phyloP scores from a whole-genome alignment of 2,888 invertebrate genomes.

The Trissolcus brochymenae region DNA sequence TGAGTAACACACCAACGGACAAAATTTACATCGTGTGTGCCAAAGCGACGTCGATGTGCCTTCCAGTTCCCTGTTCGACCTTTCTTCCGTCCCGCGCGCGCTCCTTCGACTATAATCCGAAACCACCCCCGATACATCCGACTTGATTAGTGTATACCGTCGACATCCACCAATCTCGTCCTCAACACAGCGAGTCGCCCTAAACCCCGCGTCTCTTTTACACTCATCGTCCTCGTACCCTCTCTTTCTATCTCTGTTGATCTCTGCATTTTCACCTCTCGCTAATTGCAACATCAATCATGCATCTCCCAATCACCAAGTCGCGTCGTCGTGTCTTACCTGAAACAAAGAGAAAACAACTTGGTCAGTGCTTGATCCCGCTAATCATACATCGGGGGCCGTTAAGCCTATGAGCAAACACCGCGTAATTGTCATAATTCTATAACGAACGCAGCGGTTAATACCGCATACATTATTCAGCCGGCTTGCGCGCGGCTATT shows the following conservation, averaged over 20 bases:
- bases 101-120: constrained; percentile 73
- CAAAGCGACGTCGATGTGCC: constrained; percentile 68
- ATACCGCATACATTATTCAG: constrained; percentile 22
- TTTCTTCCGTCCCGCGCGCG: constrained; percentile 58
- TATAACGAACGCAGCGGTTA: constrained; percentile 1
- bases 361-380: constrained; percentile 4
- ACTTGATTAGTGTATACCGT: constrained; percentile 72
- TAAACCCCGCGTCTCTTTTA: constrained; percentile 25
- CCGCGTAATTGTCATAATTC: constrained; percentile 9
- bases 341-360: constrained; percentile 52
- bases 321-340: constrained; percentile 61
- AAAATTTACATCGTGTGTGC: constrained; percentile 74
- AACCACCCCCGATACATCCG: constrained; percentile 67
- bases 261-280: constrained; percentile 49
- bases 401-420: constrained; percentile 13
- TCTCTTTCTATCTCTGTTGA: constrained; percentile 61
- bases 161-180: constrained; percentile 43
- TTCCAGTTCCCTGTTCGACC: constrained; percentile 60
- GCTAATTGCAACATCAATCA: constrained; percentile 66
- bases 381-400: background rate
- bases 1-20: constrained; percentile 70
- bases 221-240: constrained; percentile 17
- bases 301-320: constrained; percentile 37
- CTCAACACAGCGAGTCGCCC: constrained; percentile 54
- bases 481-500: background rate